Evolutionary conservation across 1,140 invertebrate species (phyloP), one percentile per base, ranked within the genome.

Genomic region (Drepana arcuata): DNA sequence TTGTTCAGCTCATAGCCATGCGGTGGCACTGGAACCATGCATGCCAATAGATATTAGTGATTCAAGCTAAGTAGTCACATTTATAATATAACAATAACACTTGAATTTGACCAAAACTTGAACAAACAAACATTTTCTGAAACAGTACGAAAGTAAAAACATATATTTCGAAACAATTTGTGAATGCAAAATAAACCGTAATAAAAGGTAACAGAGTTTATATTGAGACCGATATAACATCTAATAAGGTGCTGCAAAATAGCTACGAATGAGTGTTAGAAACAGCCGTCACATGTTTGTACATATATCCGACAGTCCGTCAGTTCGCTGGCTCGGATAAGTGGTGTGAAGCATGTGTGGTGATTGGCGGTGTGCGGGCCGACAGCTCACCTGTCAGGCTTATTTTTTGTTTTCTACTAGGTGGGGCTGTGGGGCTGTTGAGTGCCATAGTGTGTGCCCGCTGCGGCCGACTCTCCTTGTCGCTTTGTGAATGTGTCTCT

Each of bases 1-100:
- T 88, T 88, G 48, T 88, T 88, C 37, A 88, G 48, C 60, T 88
- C 86, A 62, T 87, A 88, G 4, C 84, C 85, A 42, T 88, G 87
- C 3, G 87, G 85, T 26, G 86, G 85, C n/a, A 87, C 79, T 72
- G 84, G 47, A 81, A 70, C 43, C 36, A 24, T 28, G n/a, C n/a
- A n/a, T n/a, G n/a, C n/a, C n/a, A n/a, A n/a, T n/a, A n/a, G n/a
- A n/a, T n/a, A n/a, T n/a, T n/a, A n/a, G n/a, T n/a, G n/a, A n/a
- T n/a, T n/a, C n/a, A n/a, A n/a, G n/a, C n/a, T n/a, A n/a, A n/a
- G n/a, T n/a, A n/a, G n/a, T n/a, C n/a, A n/a, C n/a, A n/a, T n/a
- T n/a, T n/a, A n/a, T n/a, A n/a, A n/a, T n/a, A n/a, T n/a, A n/a
- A n/a, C n/a, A n/a, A n/a, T n/a, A n/a, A n/a, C n/a, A n/a, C n/a